A percentile compares a stretch with the other conserved stretches of the same genome.
Conservation (phyloP, 2,888 invertebrate genomes). For the Conomelus anceps region DNA sequence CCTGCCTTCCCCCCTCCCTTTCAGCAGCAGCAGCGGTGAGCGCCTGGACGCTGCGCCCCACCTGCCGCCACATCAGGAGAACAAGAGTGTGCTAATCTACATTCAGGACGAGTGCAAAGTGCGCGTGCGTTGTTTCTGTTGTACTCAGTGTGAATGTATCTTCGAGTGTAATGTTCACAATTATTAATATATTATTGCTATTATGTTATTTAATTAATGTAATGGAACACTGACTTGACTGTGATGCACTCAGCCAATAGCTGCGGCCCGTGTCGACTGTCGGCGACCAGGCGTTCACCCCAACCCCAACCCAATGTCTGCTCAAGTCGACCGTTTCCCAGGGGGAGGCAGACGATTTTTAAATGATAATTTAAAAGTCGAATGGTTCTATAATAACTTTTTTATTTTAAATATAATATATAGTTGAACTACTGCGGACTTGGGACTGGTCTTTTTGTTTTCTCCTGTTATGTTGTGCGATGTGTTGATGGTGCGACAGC, state of each 20-base stretch:
- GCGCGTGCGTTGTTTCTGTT: neutral
- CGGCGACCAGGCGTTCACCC: constrained; percentile 11
- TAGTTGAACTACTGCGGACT: constrained; percentile 3
- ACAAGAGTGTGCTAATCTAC: neutral
- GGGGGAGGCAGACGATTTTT: constrained; percentile 26
- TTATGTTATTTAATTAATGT: too few species aligned
- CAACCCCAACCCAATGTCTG: constrained; percentile 22
- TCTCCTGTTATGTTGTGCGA: neutral
- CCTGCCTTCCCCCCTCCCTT: constrained; percentile 22
- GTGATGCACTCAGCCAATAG: too few species aligned
- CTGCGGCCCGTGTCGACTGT: neutral
- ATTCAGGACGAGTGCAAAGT: neutral
- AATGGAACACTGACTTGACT: too few species aligned
- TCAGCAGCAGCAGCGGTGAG: neutral
- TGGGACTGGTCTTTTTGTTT: constrained; percentile 10
- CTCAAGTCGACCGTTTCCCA: neutral
- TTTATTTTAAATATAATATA: constrained; percentile 19
- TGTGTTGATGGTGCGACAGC: too few species aligned
- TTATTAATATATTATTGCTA: neutral
- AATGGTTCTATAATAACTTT: constrained; percentile 22
- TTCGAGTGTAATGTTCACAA: neutral
- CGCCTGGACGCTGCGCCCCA: neutral
- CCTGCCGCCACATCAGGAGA: neutral
- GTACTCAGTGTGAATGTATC: constrained; percentile 8
- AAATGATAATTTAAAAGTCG: constrained; percentile 23